Conservation (phyloP, 2,797 vertebrate species). For the Acropternis orthonyx region DNA sequence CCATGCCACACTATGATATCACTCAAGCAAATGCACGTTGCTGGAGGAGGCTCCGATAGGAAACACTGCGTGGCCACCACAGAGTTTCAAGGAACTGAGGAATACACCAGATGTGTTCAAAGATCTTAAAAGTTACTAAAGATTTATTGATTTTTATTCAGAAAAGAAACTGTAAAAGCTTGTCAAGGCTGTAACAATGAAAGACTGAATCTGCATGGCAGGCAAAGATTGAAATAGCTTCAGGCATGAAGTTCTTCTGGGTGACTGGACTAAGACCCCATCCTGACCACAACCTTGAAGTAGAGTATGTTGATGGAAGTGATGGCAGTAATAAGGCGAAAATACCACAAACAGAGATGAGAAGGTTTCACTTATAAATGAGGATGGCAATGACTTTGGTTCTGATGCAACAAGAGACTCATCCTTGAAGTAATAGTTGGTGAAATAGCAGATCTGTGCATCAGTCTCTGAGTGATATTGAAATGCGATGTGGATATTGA, state of each 20-base stretch:
- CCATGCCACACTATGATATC: neutral
- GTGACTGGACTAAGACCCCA: neutral
- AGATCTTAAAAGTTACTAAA: neutral
- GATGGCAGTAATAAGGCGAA: neutral
- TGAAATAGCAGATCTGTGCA: neutral
- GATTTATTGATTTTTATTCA: neutral
- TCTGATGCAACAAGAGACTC: neutral
- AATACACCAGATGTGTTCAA: neutral
- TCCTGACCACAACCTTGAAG: neutral
- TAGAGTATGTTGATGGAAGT: neutral
- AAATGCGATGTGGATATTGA: neutral
- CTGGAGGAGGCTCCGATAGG: neutral
- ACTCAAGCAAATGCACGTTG: fast-evolving
- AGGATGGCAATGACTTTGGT: neutral
- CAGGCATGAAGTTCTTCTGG: neutral
- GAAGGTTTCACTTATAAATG: neutral
- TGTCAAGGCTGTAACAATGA: neutral
- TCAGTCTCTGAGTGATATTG: neutral
- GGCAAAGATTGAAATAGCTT: neutral
- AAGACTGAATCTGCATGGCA: neutral
- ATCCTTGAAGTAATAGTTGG: neutral
- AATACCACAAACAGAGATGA: neutral
- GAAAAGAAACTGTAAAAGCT: neutral
- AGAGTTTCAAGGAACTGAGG: neutral
- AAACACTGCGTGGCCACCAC: neutral